Evolutionary conservation across 1,140 invertebrate species (phyloP).

Genomic region (Drosophila jambulina): DNA sequence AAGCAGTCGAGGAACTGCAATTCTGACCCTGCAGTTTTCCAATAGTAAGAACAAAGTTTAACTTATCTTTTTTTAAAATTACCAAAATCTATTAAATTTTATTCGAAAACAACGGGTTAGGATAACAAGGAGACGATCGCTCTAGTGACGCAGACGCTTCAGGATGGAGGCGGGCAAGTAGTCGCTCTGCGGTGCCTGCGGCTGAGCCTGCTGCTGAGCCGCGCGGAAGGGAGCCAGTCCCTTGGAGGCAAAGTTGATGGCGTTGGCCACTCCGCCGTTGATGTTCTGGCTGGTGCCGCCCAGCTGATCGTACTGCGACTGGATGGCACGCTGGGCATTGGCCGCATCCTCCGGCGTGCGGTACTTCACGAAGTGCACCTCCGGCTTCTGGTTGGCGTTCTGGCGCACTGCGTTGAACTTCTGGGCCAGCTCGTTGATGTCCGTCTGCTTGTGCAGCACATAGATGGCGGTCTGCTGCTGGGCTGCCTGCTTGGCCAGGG

Average conservation of each 20-base stretch:
- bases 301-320: constrained; percentile 71
- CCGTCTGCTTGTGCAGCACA: constrained; percentile 72
- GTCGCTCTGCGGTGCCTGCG: constrained; percentile 52
- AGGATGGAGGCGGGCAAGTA: constrained; percentile 76
- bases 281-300: constrained; percentile 67
- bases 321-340: constrained; percentile 72
- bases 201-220: constrained; percentile 10
- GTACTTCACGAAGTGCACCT: constrained; percentile 81
- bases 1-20: not conserved
- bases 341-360: constrained; percentile 75
- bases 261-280: constrained; percentile 78
- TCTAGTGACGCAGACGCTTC: constrained; percentile 60
- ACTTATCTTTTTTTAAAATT: not conserved
- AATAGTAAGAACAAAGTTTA: not conserved
- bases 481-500: constrained; percentile 71
- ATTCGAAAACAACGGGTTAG: constrained; percentile 29
- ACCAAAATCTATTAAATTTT: constrained; percentile 38
- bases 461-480: constrained; percentile 75
- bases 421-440: constrained; percentile 68
- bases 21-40: constrained; percentile 1
- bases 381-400: constrained; percentile 64
- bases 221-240: constrained; percentile 36
- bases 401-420: constrained; percentile 71
- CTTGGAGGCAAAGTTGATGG: constrained; percentile 77
- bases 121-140: constrained; percentile 9